phyloP scores from a whole-genome alignment of 2,888 invertebrate genomes.

The Rhamnusium bicolor region DNA sequence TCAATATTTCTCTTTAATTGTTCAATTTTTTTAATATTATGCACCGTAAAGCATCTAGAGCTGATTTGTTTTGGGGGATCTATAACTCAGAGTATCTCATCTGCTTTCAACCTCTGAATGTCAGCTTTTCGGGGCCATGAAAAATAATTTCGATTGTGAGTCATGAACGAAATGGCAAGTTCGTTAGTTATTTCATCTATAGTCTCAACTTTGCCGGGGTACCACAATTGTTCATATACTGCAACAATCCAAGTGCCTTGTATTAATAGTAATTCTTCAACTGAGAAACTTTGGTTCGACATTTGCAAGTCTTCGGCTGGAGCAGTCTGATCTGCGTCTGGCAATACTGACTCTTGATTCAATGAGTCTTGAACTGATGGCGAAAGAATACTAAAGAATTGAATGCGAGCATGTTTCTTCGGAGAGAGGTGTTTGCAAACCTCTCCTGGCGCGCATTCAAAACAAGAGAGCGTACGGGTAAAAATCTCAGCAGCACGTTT shows the following conservation, averaged over 20 bases:
- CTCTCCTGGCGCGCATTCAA: neutral
- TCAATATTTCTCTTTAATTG: no score
- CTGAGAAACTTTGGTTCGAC: neutral
- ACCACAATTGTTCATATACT: neutral
- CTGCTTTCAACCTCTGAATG: neutral
- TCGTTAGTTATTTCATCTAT: neutral
- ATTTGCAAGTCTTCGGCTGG: neutral
- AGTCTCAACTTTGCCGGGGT: neutral
- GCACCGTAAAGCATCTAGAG: neutral
- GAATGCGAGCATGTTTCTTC: neutral
- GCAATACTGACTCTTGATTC: neutral
- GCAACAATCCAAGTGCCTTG: neutral
- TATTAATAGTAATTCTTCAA: neutral
- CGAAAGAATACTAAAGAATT: neutral
- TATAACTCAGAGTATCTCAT: neutral
- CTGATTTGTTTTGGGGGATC: neutral
- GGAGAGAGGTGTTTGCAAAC: neutral
- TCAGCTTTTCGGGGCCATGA: neutral
- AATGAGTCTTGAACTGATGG: neutral
- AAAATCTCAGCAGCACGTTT: neutral
- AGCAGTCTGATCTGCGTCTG: neutral
- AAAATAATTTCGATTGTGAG: neutral
- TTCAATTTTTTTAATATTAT: neutral
- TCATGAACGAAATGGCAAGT: neutral
- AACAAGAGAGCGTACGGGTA: neutral